phyloP scores from a whole-genome alignment of 2,888 invertebrate species.

The Pseudococcus viburni region DNA sequence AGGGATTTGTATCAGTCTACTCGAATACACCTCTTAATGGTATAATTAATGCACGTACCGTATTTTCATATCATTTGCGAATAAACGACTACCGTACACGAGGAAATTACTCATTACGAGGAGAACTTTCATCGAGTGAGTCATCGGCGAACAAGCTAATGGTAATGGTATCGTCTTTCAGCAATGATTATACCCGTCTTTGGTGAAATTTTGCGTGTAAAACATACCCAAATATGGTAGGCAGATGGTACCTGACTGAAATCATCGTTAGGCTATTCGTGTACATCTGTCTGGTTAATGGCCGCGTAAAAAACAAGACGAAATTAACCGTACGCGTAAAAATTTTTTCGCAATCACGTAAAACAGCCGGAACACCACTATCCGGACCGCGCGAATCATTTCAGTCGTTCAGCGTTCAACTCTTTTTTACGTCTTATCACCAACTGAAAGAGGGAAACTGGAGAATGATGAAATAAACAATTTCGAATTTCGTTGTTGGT shows the following conservation, averaged over 20 bases:
- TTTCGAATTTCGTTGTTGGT: no score
- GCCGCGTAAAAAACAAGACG: background rate
- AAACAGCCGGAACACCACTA: constrained; percentile 9
- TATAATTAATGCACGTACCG: background rate
- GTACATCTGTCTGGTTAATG: constrained; percentile 14
- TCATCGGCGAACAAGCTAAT: background rate
- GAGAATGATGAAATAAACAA: no score
- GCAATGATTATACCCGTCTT: background rate
- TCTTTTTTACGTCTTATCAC: no score
- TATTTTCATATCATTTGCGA: background rate
- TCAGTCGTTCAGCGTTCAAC: no score
- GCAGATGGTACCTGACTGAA: constrained; percentile 5
- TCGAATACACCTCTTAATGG: background rate
- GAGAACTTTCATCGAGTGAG: constrained; percentile 3
- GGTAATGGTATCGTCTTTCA: constrained; percentile 17
- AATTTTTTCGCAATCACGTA: constrained; percentile 29
- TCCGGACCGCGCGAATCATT: no score
- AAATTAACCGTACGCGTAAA: constrained; percentile 5
- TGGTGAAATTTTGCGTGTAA: constrained; percentile 26
- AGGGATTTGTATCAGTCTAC: background rate
- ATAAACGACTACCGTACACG: constrained; percentile 1
- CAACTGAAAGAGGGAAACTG: no score
- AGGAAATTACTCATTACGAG: background rate
- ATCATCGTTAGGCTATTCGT: constrained; percentile 7
- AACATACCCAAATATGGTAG: constrained; percentile 21